Evolutionary conservation across 37 sponge, comb jelly and placozoan species (phyloP), one percentile per base, ranked within the genome.

Genomic region (Hormiphora californensis): DNA sequence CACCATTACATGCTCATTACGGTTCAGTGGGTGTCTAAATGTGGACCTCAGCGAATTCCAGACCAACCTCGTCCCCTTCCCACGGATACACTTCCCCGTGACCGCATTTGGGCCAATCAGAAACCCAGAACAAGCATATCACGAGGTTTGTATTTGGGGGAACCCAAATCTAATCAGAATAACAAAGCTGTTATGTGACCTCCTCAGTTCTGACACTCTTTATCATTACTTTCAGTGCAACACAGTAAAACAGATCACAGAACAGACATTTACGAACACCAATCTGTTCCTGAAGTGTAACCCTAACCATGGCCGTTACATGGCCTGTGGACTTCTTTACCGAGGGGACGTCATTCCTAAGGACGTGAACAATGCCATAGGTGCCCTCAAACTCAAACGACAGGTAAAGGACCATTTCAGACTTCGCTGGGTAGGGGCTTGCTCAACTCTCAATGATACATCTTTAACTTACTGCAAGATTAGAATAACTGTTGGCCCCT

Each of bases 41-140:
- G 87, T 87, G 44, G 87, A 87, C 37, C 87, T 87, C 25, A 87
- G 63, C 37, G 87, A 87, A 41, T 87, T 87, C 65, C 59, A 87
- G 51, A 63, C 63, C 1, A 86, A 86, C 39, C 87, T 86, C 22
- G 87, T 86, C 19, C 87, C 87, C 25, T 86, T 49, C 32, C 87
- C 87, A 0, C 34, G 57, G 43, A 87, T 87, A 40, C 87, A 87
- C 39, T 87, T 54, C 57, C 87, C 87, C 30, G 65, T 87, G 40
- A 63, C 87, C 43, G 62, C 87, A 44, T 55, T 63, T 4, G 39
- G 65, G 0, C 87, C 87, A 12, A 37, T 87, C 41, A 65, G 67
- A 17, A 65, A 28, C 37, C 67, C 67, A 11, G 67, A 65, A 33
- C 67, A 65, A 32, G 67, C 67, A 4, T 27, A 7, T 33, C 67